Conservation (phyloP, 2,113 vertebrate species). For the Laticauda colubrina region DNA sequence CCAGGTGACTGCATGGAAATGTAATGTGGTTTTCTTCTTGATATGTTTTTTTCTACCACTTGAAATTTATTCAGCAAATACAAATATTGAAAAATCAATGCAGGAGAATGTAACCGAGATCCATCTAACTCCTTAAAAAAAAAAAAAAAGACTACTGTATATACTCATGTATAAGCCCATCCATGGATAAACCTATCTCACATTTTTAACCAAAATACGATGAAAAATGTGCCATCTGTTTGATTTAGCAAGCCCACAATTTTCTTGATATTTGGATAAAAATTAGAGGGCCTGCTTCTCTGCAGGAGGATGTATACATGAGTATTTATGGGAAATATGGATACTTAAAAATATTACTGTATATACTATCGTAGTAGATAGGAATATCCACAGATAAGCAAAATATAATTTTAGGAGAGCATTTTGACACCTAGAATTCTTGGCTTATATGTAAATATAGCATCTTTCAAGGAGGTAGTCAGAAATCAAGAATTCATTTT, state of each 20-base stretch:
- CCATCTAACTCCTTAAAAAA: background rate
- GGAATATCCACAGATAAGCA: background rate
- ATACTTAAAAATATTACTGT: background rate
- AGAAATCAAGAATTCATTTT: background rate
- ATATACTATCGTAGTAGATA: background rate
- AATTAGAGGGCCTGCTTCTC: background rate
- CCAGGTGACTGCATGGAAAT: background rate
- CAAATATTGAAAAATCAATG: background rate
- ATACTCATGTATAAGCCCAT: background rate
- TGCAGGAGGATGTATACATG: background rate
- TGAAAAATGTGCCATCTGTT: background rate
- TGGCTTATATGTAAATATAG: background rate
- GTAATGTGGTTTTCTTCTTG: background rate
- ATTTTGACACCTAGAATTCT: background rate
- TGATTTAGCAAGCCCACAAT: background rate
- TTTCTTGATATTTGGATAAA: background rate
- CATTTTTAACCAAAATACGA: background rate
- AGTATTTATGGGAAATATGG: background rate
- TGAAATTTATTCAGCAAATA: background rate
- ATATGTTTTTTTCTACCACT: background rate
- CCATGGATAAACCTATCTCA: background rate
- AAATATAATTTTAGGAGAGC: background rate
- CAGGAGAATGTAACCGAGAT: background rate
- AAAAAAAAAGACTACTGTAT: background rate
- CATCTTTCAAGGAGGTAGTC: background rate